These are phyloP conservation scores for Bombus huntii DNA, from an alignment of 1,140 invertebrate genomes.

Conservation along the genomic window DNA sequence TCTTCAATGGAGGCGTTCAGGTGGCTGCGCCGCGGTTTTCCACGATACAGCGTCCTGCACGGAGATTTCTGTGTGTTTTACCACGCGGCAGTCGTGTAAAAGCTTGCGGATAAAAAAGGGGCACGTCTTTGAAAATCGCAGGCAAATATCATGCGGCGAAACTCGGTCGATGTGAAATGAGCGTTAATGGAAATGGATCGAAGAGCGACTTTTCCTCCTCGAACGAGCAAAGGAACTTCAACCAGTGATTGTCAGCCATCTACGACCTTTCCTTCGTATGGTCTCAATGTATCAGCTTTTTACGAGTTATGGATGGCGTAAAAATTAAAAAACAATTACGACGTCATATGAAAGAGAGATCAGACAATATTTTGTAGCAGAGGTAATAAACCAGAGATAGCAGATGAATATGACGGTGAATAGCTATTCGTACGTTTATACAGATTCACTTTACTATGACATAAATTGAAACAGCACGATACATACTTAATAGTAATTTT, in stretches of 20 bases:
- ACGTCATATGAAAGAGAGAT: background rate
- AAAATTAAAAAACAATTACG: background rate
- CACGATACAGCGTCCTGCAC: conserved; percentile 10
- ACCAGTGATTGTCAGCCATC: background rate
- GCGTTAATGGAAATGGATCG: conserved; percentile 21
- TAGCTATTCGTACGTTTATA: background rate
- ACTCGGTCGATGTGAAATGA: conserved; percentile 15
- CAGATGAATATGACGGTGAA: background rate
- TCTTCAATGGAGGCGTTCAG: conserved; percentile 29
- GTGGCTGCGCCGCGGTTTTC: conserved; percentile 22
- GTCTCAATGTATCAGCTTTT: too few relatives aligned
- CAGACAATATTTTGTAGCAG: background rate
- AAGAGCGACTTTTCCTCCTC: background rate
- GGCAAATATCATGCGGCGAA: conserved; percentile 19
- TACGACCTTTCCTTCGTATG: background rate
- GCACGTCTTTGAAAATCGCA: conserved; percentile 22
- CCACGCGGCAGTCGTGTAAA: conserved; percentile 13
- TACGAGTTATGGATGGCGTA: background rate
- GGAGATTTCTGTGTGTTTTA: conserved; percentile 10
- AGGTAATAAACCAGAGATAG: background rate
- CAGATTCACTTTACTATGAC: too few relatives aligned
- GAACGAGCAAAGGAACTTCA: background rate
- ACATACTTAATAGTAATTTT: background rate
- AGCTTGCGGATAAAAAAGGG: background rate
- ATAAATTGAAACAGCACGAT: too few relatives aligned